Conservation (phyloP, 2,888 invertebrate species). For the Limnephilus auricula region DNA sequence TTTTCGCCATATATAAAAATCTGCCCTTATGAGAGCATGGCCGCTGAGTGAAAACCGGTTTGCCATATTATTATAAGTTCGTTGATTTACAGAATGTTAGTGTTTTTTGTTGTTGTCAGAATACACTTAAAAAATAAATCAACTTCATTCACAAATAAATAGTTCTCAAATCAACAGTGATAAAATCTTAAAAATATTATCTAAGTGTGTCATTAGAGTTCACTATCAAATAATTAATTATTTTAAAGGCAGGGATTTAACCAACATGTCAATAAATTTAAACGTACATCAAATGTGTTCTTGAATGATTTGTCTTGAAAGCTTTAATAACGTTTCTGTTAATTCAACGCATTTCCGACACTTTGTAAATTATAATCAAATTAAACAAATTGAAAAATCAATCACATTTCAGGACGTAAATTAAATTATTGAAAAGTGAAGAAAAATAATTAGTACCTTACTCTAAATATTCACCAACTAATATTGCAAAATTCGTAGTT, state of each 20-base stretch:
- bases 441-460: not conserved
- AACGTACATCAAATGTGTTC: not conserved
- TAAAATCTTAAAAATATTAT: not conserved
- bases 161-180: not conserved
- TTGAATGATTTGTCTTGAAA: not conserved
- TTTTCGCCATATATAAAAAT: too few species aligned
- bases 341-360: not conserved
- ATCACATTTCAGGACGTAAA: not conserved
- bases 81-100: not conserved
- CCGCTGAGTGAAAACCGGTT: not conserved
- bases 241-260: not conserved
- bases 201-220: not conserved
- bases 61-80: not conserved
- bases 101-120: not conserved
- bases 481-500: constrained; percentile 17
- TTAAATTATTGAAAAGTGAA: not conserved
- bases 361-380: not conserved
- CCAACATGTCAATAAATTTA: not conserved
- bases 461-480: constrained; percentile 4
- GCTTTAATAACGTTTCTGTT: not conserved
- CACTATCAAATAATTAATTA: not conserved
- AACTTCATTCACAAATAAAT: not conserved
- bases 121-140: not conserved
- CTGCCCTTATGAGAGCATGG: not conserved
- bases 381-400: not conserved